Base-by-base conservation (phyloP, 2,113 vertebrate genomes). In the Chionodraco myersi region DNA sequence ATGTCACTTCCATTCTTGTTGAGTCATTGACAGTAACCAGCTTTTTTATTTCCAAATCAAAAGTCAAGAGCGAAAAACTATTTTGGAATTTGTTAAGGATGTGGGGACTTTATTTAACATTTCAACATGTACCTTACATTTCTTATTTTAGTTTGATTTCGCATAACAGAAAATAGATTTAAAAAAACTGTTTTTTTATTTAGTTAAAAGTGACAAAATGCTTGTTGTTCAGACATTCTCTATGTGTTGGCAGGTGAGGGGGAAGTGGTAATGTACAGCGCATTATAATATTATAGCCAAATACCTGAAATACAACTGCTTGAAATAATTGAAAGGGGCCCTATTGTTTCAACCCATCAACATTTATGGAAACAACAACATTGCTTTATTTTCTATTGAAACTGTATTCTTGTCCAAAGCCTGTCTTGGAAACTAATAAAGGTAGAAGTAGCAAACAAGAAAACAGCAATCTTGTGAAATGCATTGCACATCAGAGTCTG, bases 11-110 rank as follows among this genome's bases (percentile, higher is more conserved):
- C 10, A 2, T 59, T 81, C 12, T 59, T 70, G 54, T 59, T 80
- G 65, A 85, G 85, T 82, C 68, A 77, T 71, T 72, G 36, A 15
- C 54, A 64, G 67, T 75, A 54, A 44, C 21, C 30, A 44, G 23
- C 10, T 68, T 72, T 4, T 69, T 65, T 79, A n/a, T 67, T 52
- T 58, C 36, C 47, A 73, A 34, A 49, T 30, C 48, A 23, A 13
- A 67, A 34, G 34, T 63, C 8, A 30, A 75, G 34, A 34, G 16
- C 59, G 61, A 23, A 16, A 30, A 61, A 10, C 13, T 44, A 13
- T 66, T 67, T 16, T 26, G 0, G 12, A 61, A 34, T 68, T 51
- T 70, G 6, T 41, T 6, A 64, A 44, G 44, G 30, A 77, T 21
- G 4, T 58, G 13, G 61, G 4, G 16, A 18, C 21, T 21, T 41